Evolutionary conservation across 1,140 invertebrate species (phyloP).

Genomic region (Euglossa dilemma): DNA sequence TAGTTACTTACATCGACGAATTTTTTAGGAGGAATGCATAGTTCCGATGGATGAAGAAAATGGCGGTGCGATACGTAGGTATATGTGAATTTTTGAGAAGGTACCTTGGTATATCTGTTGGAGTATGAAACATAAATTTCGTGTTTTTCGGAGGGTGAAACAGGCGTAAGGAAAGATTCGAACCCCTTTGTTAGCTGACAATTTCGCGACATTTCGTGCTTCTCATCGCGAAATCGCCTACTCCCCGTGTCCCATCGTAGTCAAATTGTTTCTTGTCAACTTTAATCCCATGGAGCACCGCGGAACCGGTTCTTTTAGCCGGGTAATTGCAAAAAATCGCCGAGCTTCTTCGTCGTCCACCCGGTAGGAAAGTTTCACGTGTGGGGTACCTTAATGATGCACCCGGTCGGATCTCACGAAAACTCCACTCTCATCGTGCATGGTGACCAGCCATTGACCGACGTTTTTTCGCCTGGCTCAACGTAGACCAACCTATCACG

Average conservation of each 20-base stretch:
- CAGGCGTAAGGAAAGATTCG: too few species aligned
- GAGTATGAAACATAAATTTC: too few species aligned
- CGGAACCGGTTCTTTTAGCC: constrained; percentile 21
- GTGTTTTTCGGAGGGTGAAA: too few species aligned
- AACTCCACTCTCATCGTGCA: constrained; percentile 61
- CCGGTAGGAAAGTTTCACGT: constrained; percentile 53
- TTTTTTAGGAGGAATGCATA: too few species aligned
- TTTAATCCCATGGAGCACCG: constrained; percentile 29
- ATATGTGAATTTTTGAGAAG: too few species aligned
- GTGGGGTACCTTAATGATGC: constrained; percentile 68
- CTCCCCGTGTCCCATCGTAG: neutral
- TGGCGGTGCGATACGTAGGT: too few species aligned
- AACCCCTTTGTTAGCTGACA: neutral
- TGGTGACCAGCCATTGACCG: constrained; percentile 52
- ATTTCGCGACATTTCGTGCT: neutral
- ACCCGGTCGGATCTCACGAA: constrained; percentile 66
- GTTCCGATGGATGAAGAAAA: too few species aligned
- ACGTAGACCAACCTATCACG: neutral
- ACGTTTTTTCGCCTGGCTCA: constrained; percentile 19
- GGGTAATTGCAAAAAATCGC: constrained; percentile 43
- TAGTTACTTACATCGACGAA: too few species aligned
- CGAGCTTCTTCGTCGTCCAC: constrained; percentile 49
- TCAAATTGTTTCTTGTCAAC: constrained; percentile 43
- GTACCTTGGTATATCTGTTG: too few species aligned
- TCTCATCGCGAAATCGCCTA: neutral